These are phyloP conservation scores for Psix sp. DNA, from an alignment of 1,140 invertebrate species.

Conservation along the genomic window DNA sequence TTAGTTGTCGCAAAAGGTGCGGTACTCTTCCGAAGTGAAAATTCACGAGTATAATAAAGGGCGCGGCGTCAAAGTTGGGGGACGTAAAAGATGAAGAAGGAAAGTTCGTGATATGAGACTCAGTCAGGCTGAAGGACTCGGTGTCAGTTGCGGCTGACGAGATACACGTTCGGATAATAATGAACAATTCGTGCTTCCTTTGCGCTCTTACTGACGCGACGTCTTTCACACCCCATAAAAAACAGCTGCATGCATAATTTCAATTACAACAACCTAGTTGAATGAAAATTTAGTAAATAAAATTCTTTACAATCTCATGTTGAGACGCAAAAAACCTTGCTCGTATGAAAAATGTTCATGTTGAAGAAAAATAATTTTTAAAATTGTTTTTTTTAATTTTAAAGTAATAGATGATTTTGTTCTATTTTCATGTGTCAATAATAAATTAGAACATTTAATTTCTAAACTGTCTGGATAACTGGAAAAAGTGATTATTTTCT, in stretches of 20 bases:
- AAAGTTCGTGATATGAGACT: conserved; percentile 58
- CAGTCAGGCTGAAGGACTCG: conserved; percentile 41
- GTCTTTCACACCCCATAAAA: conserved; percentile 34
- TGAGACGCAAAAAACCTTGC: too few relatives aligned
- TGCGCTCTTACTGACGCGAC: conserved; percentile 34
- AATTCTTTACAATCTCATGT: too few relatives aligned
- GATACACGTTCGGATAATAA: conserved; percentile 64
- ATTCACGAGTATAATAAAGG: conserved; percentile 42
- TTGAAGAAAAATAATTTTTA: too few relatives aligned
- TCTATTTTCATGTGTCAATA: too few relatives aligned
- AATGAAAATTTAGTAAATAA: too few relatives aligned
- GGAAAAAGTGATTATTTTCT: too few relatives aligned
- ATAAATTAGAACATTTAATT: too few relatives aligned
- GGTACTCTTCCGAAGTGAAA: conserved; percentile 15
- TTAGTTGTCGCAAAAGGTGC: conserved; percentile 9
- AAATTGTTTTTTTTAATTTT: too few relatives aligned
- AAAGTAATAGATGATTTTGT: too few relatives aligned
- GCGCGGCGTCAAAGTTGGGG: conserved; percentile 15
- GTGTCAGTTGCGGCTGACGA: conserved; percentile 64
- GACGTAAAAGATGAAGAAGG: conserved; percentile 40
- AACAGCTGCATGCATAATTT: conserved; percentile 8
- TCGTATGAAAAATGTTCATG: too few relatives aligned
- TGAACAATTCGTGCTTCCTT: conserved; percentile 63
- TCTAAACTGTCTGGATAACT: too few relatives aligned
- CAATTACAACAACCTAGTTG: conserved; percentile 14